Percentiles rank a stretch among this genome's conserved stretches.
These are phyloP conservation scores for Phoebastria nigripes DNA, from an alignment of 2,797 vertebrate species.

Conservation along the genomic window DNA sequence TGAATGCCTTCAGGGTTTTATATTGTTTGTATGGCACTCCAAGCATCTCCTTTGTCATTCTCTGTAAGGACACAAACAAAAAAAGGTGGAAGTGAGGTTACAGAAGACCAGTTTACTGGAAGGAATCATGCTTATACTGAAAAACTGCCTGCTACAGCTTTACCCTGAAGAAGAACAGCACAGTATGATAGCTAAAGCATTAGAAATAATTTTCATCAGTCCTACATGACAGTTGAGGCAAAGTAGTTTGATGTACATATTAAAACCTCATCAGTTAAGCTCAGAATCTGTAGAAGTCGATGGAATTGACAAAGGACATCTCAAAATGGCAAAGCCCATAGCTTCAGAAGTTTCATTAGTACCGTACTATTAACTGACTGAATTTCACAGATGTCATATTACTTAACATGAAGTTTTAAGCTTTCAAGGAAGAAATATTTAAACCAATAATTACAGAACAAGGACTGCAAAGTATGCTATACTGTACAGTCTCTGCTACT, in stretches of 20 bases:
- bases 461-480: background rate
- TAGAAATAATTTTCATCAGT: background rate
- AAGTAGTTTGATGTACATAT: background rate
- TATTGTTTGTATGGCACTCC: background rate
- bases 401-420: background rate
- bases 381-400: background rate
- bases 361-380: accelerated
- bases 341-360: background rate
- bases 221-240: background rate
- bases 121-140: background rate
- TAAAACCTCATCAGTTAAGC: background rate
- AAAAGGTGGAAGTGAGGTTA: background rate
- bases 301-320: background rate
- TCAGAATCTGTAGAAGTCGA: background rate
- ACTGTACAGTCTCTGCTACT: background rate
- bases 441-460: background rate
- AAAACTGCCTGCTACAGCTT: background rate
- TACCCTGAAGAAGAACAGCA: background rate
- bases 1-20: background rate
- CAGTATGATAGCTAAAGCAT: background rate
- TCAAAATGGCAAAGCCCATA: background rate
- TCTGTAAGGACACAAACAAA: background rate
- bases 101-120: background rate
- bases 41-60: background rate
- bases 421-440: background rate